phyloP scores from a whole-genome alignment of 2,888 invertebrate species.

The Leucoptera coffeella region DNA sequence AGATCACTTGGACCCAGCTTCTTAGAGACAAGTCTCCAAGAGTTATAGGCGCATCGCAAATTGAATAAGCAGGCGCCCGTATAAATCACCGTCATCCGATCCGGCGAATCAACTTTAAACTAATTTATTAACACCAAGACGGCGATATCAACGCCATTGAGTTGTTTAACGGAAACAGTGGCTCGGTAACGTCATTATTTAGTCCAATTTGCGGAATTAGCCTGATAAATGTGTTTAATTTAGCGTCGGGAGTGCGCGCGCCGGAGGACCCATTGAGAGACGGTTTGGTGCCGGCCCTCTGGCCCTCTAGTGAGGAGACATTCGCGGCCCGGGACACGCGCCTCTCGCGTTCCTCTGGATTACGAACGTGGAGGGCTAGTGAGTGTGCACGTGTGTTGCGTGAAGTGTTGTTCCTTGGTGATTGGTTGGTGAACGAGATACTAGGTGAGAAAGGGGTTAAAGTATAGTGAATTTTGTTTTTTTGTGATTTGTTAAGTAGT shows the following conservation, averaged over 20 bases:
- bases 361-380: too few relatives aligned
- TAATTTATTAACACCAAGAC: conserved; percentile 26
- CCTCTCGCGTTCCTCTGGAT: not conserved
- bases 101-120: conserved; percentile 18
- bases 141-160: conserved; percentile 24
- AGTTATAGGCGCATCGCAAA: conserved; percentile 13
- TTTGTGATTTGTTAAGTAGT: not conserved
- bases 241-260: conserved; percentile 31
- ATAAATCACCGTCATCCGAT: conserved; percentile 11
- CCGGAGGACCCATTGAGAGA: conserved; percentile 14
- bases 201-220: conserved; percentile 47
- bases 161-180: conserved; percentile 14
- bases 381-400: too few relatives aligned
- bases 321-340: conserved; percentile 11
- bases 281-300: not conserved
- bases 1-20: too few relatives aligned
- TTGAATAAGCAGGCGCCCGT: conserved; percentile 11
- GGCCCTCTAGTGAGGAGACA: conserved; percentile 9
- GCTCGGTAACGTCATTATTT: conserved; percentile 37
- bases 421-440: too few relatives aligned
- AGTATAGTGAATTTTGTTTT: conserved; percentile 8
- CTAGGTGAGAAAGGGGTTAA: conserved; percentile 13
- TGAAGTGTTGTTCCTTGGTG: too few relatives aligned
- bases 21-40: too few relatives aligned
- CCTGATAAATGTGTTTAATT: conserved; percentile 46